These are phyloP conservation scores for Apis florea DNA, from an alignment of 1,140 invertebrate genomes.

Conservation along the genomic window DNA sequence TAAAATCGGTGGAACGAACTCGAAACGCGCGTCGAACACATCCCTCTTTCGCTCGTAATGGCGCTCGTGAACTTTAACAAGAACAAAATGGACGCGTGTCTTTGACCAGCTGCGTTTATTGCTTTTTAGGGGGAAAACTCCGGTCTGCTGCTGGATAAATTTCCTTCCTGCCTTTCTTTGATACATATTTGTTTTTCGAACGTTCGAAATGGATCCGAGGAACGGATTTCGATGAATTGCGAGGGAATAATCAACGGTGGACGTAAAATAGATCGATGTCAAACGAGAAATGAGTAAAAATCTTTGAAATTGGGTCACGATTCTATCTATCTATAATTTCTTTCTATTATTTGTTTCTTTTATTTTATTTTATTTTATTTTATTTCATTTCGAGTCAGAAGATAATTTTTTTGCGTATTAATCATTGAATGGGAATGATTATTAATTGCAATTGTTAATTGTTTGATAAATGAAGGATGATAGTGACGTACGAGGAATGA, in stretches of 20 bases:
- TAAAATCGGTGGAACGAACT: conserved; percentile 41
- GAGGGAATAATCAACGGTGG: too few relatives aligned
- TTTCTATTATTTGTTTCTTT: too few relatives aligned
- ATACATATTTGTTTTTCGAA: not conserved
- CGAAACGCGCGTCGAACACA: conserved; percentile 7
- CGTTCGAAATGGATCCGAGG: not conserved
- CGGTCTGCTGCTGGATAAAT: not conserved
- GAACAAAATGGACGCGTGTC: conserved; percentile 26
- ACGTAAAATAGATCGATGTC: not conserved
- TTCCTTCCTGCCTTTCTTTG: not conserved
- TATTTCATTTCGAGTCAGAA: too few relatives aligned
- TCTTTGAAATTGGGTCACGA: not conserved
- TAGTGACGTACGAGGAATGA: not conserved
- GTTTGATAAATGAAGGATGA: not conserved
- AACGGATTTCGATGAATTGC: not conserved
- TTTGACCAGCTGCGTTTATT: conserved; percentile 13
- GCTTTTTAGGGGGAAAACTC: not conserved
- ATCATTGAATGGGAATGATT: not conserved
- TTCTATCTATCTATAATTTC: not conserved
- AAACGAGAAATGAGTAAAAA: not conserved
- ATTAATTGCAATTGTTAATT: not conserved
- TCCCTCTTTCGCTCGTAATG: not conserved
- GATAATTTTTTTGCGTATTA: too few relatives aligned
- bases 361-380: too few relatives aligned
- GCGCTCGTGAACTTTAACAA: conserved; percentile 33